Evolutionary conservation across 1,140 invertebrate species (phyloP).

Genomic region (Drosophila athabasca): DNA sequence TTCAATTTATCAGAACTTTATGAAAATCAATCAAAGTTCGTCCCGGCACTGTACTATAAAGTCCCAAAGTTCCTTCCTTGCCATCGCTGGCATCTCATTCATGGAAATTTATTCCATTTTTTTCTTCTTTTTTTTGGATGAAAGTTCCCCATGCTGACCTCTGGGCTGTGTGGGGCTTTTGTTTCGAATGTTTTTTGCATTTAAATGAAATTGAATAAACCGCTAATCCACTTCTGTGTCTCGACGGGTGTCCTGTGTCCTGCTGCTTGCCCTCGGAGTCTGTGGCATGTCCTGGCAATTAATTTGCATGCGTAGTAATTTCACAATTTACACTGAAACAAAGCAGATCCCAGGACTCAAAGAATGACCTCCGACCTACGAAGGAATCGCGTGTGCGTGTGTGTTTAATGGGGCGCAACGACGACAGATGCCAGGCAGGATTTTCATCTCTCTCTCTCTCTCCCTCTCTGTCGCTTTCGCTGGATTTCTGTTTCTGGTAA

Average conservation of each 20-base stretch:
- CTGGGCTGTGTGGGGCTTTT: slow-evolving; percentile 11
- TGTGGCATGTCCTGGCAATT: slow-evolving; percentile 49
- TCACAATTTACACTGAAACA: slow-evolving; percentile 42
- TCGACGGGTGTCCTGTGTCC: slow-evolving; percentile 13
- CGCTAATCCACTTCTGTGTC: slow-evolving; percentile 68
- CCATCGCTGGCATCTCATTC: neutral
- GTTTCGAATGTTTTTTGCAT: slow-evolving; percentile 72
- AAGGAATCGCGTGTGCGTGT: slow-evolving; percentile 9
- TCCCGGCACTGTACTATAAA: no score
- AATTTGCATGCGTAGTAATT: slow-evolving; percentile 66
- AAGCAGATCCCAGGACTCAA: slow-evolving; percentile 7
- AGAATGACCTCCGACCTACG: slow-evolving; percentile 4
- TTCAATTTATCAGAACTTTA: no score
- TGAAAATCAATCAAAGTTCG: no score
- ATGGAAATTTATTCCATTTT: neutral
- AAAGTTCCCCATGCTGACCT: slow-evolving; percentile 37
- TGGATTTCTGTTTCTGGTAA: slow-evolving; percentile 14
- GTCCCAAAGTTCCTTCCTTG: neutral
- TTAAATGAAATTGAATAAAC: slow-evolving; percentile 78
- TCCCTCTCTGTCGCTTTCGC: neutral
- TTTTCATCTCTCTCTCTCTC: slow-evolving; percentile 27
- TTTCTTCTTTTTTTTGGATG: slow-evolving; percentile 9
- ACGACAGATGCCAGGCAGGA: slow-evolving; percentile 23
- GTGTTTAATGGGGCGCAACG: slow-evolving; percentile 44
- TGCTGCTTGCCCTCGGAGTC: slow-evolving; percentile 7